phyloP scores from a whole-genome alignment of 2,888 invertebrate genomes.

The Thecocarcelia acutangulata region DNA sequence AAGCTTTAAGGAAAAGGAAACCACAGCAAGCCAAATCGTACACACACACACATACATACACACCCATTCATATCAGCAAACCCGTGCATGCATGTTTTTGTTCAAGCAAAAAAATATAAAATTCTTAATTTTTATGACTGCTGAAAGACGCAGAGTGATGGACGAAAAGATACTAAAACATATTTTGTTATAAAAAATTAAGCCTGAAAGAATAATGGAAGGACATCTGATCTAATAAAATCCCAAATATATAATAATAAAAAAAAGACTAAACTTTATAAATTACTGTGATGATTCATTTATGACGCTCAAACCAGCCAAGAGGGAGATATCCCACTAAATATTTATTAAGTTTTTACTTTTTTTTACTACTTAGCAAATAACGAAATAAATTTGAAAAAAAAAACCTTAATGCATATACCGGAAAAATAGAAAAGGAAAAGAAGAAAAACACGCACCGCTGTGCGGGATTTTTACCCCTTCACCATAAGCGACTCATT shows the following conservation, averaged over 20 bases:
- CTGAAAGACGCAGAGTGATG: conserved; percentile 8
- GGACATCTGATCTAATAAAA: conserved; percentile 35
- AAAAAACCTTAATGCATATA: conserved; percentile 10
- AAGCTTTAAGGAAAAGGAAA: conserved; percentile 32
- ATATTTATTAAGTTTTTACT: neutral
- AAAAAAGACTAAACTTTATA: conserved; percentile 35
- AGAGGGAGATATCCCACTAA: conserved; percentile 2
- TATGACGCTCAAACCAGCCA: conserved; percentile 35
- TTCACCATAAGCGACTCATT: too few relatives aligned
- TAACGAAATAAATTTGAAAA: conserved; percentile 48
- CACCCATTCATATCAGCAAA: neutral
- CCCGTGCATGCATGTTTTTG: conserved; percentile 1
- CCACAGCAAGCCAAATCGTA: conserved; percentile 3
- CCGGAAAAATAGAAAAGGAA: neutral
- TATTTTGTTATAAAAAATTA: conserved; percentile 27
- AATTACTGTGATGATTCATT: conserved; percentile 58
- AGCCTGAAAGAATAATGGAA: conserved; percentile 32
- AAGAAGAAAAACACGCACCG: neutral
- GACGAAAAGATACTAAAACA: neutral
- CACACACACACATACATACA: neutral
- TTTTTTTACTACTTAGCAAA: neutral
- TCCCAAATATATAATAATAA: conserved; percentile 7
- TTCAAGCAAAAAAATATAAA: neutral
- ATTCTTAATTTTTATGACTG: conserved; percentile 29
- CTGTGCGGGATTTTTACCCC: too few relatives aligned